These are phyloP conservation scores for Sinocyclocheilus grahami DNA, from an alignment of 2,113 vertebrate genomes.

Conservation along the genomic window DNA sequence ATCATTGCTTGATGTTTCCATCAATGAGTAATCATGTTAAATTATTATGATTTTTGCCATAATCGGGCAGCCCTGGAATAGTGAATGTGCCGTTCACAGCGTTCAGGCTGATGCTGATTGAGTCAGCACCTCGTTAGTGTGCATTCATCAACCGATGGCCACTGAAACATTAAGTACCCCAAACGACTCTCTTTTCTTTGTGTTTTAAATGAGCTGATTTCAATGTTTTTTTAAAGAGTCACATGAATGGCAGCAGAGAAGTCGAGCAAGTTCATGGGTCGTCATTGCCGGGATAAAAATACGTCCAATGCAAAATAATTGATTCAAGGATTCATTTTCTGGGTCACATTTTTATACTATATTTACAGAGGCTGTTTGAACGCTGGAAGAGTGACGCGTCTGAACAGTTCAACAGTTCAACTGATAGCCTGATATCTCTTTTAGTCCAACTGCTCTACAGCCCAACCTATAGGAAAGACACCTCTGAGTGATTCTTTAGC, in stretches of 20 bases:
- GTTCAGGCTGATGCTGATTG: not conserved
- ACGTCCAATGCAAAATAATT: constrained; percentile 7
- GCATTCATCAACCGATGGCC: not conserved
- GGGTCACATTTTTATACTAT: constrained; percentile 36
- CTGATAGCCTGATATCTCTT: too few species aligned
- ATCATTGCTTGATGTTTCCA: too few species aligned
- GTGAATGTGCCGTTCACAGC: too few species aligned
- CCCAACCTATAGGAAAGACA: too few species aligned
- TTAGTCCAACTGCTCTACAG: too few species aligned
- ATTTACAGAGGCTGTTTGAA: constrained; percentile 22
- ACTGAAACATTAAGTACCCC: not conserved
- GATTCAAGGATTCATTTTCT: constrained; percentile 37
- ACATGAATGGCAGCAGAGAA: not conserved
- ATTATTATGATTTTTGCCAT: not conserved
- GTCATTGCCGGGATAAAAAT: constrained; percentile 23
- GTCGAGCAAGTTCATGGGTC: not conserved
- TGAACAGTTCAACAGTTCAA: not conserved
- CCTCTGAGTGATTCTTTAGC: too few species aligned
- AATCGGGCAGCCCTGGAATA: too few species aligned
- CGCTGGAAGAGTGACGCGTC: not conserved
- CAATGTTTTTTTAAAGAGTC: too few species aligned
- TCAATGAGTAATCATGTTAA: too few species aligned
- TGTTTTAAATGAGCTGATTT: not conserved
- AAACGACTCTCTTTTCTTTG: not conserved
- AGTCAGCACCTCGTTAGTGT: not conserved